Conservation (phyloP, 2,888 invertebrate genomes). For the Synergus laeviventris region DNA sequence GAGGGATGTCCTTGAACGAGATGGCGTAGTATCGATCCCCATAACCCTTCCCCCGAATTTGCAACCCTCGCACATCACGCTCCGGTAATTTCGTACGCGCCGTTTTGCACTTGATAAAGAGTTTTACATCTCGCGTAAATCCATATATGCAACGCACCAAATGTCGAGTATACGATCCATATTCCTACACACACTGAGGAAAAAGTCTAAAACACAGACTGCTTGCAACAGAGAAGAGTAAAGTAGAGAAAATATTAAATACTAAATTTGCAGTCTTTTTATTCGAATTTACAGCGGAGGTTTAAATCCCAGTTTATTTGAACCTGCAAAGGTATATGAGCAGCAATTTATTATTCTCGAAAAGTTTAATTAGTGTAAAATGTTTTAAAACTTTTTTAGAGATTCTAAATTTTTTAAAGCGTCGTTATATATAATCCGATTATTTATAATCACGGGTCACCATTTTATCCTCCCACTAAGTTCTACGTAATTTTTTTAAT, state of each 20-base stretch:
- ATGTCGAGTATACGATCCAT: constrained; percentile 21
- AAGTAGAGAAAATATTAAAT: neutral
- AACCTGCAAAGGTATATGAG: neutral
- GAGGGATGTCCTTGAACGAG: constrained; percentile 54
- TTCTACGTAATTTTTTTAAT: too few relatives aligned
- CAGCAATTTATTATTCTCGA: neutral
- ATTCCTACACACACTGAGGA: constrained; percentile 5
- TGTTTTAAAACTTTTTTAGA: too few relatives aligned
- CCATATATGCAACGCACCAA: constrained; percentile 11
- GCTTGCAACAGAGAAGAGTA: neutral
- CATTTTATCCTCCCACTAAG: too few relatives aligned
- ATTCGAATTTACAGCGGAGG: neutral
- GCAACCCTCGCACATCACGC: constrained; percentile 47
- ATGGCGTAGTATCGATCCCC: constrained; percentile 50
- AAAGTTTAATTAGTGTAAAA: too few relatives aligned
- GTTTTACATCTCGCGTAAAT: constrained; percentile 46
- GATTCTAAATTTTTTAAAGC: too few relatives aligned
- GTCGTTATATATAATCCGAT: too few relatives aligned
- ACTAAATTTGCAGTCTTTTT: neutral
- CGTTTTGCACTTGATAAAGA: constrained; percentile 54
- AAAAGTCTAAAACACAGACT: neutral
- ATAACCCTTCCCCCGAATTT: constrained; percentile 47
- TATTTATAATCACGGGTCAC: too few relatives aligned
- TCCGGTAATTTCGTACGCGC: constrained; percentile 46
- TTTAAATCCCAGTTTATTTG: neutral